These are phyloP conservation scores for Pseudoips prasinana DNA, from an alignment of 2,888 invertebrate genomes.

Conservation along the genomic window DNA sequence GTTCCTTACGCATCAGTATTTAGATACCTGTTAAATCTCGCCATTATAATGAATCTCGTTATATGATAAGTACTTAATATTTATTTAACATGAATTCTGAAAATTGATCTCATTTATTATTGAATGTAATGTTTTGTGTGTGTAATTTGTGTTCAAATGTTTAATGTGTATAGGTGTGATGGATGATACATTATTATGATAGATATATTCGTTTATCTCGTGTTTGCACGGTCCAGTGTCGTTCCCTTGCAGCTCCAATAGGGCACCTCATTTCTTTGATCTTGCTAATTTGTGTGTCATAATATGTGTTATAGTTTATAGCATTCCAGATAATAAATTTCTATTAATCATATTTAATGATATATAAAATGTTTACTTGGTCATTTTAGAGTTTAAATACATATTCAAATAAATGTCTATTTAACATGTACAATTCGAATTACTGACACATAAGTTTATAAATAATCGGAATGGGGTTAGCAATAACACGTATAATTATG, in stretches of 20 bases:
- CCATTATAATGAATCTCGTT: constrained; percentile 58
- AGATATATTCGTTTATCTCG: constrained; percentile 29
- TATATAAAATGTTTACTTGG: constrained; percentile 17
- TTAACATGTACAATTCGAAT: constrained; percentile 16
- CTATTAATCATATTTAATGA: no score
- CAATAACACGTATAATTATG: no score
- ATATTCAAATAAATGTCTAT: constrained; percentile 25
- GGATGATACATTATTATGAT: constrained; percentile 23
- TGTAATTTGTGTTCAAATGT: constrained; percentile 29
- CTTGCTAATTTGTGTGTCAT: not conserved
- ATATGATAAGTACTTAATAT: constrained; percentile 44
- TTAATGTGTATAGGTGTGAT: constrained; percentile 34
- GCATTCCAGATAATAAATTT: no score
- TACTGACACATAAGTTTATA: constrained; percentile 14
- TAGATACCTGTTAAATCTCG: constrained; percentile 48
- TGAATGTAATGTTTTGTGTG: constrained; percentile 30
- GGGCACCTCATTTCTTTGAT: no score
- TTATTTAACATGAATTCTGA: constrained; percentile 39
- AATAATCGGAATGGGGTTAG: no score
- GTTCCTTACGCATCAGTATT: constrained; percentile 64
- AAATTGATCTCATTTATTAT: constrained; percentile 46
- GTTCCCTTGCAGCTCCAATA: no score
- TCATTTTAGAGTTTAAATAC: constrained; percentile 7
- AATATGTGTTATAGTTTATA: not conserved
- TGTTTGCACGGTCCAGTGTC: constrained; percentile 9